Base-by-base conservation (phyloP, 2,888 invertebrate species). In the Orthosia cruda region DNA sequence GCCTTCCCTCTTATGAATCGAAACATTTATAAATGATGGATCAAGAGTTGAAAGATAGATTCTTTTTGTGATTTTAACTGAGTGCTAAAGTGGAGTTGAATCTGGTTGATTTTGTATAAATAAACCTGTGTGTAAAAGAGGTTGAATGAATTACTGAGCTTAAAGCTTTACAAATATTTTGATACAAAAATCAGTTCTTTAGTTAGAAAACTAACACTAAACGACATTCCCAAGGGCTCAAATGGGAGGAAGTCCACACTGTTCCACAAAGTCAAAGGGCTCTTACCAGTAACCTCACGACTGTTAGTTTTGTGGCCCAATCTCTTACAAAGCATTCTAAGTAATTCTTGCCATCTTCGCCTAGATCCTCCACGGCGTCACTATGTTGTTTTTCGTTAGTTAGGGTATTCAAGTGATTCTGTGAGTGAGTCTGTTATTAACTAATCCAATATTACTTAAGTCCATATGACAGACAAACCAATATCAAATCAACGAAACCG, bases 1-100 rank as follows among this genome's bases (percentile, higher is more conserved):
- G 87, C 78, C 71, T 80, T 80, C 71, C 68, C 68, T 78, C 77
- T 86, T 65, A 77, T 45, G 73, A 81, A 79, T 77, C 73, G 77
- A 80, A 83, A 81, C 71, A 83, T 86, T 86, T 66, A 83, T 78
- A 85, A 87, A 81, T 80, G 81, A 80, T 66, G 45, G 61, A 82
- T 78, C 73, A 85, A 67, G 58, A 64, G 13, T 52, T 20, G 2
- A 47, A n/a, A 50, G 13, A 66, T 23, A 32, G n/a, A 3, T 62
- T 65, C 1, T 65, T 74, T 62, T 40, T 63, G 15, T 64, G 20
- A 58, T 77, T 65, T 55, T 61, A 47, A 32, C 57, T 64, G 18
- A 50, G 23, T 52, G 40, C 20, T n/a, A 49, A 49, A 55, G 40
- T n/a, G 11, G 45, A 15, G 18, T 54, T 67, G 26, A 26, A 55